Conservation (phyloP, 2,113 vertebrate genomes). For the Nestor notabilis region DNA sequence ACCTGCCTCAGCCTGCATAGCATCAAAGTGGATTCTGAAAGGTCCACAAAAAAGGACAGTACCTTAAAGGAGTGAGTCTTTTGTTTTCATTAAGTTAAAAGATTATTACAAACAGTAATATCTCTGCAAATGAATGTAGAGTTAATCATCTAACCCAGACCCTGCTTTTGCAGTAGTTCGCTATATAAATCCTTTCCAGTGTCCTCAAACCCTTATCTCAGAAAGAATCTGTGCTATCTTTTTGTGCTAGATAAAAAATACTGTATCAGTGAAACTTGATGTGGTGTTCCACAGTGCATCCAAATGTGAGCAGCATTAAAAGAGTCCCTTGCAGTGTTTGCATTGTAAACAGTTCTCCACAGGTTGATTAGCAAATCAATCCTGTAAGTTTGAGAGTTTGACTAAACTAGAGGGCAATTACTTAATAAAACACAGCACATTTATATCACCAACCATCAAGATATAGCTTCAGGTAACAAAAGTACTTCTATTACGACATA, state of each 20-base stretch:
- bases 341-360: not conserved
- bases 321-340: not conserved
- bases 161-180: not conserved
- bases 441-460: not conserved
- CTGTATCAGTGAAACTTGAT: not conserved
- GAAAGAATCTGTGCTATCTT: not conserved
- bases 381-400: not conserved
- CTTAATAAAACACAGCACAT: not conserved
- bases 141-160: not conserved
- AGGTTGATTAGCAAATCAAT: not conserved
- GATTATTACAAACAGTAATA: not conserved
- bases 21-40: conserved; percentile 83
- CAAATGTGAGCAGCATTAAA: not conserved
- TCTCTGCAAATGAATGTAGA: not conserved
- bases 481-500: not conserved
- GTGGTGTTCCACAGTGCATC: accelerated
- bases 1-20: conserved; percentile 76
- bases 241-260: not conserved
- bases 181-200: not conserved
- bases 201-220: not conserved
- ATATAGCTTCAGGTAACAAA: not conserved
- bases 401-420: not conserved
- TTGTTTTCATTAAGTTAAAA: not conserved
- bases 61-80: not conserved
- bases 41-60: not conserved